Percentiles rank a stretch among this genome's conserved stretches.
Conservation (phyloP, 2,797 vertebrate genomes). For the Dendrocincla fuliginosa region DNA sequence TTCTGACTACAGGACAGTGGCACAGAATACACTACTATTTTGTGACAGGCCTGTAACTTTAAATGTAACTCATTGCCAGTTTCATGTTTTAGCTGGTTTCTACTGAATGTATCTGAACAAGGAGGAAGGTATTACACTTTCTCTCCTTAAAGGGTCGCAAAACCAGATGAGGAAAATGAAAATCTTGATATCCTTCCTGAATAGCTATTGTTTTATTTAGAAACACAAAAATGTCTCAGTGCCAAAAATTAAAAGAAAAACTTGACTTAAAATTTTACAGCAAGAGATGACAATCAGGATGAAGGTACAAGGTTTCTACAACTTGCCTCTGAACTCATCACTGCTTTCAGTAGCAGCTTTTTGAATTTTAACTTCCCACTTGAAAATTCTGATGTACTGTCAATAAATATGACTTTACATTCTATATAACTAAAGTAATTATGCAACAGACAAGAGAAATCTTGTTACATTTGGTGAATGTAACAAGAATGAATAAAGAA, state of each 20-base stretch:
- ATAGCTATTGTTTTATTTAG: conserved; percentile 4
- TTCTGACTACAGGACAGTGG: background rate
- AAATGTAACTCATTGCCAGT: background rate
- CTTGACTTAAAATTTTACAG: background rate
- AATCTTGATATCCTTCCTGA: background rate
- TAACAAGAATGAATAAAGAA: no score
- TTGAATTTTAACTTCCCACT: background rate
- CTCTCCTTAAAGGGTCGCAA: background rate
- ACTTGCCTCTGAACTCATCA: background rate
- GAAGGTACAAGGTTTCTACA: background rate
- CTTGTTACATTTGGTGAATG: background rate
- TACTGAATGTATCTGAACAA: background rate
- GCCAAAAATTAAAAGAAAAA: background rate
- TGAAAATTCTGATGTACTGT: background rate
- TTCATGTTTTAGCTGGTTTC: background rate
- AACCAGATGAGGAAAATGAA: background rate
- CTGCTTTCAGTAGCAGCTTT: background rate
- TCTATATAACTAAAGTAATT: background rate
- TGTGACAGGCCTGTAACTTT: background rate
- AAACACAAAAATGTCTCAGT: background rate
- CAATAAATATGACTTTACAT: background rate
- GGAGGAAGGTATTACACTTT: background rate
- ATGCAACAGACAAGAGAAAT: background rate
- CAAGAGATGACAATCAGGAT: background rate
- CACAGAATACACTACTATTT: background rate